Base-by-base conservation (phyloP, 2,888 invertebrate species). In the Lithophane socia region DNA sequence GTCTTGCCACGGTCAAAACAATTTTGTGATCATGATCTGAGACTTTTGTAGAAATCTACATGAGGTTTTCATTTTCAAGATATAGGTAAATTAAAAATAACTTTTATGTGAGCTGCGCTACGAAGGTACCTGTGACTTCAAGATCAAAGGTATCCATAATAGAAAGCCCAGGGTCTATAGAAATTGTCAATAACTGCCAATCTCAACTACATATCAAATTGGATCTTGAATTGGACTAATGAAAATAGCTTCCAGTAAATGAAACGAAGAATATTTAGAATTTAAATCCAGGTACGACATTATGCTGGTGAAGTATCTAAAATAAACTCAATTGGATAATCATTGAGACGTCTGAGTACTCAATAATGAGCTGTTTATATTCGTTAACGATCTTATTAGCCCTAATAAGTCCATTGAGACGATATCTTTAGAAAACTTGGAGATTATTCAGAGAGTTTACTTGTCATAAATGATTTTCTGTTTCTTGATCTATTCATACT, bases 321-420 rank as follows among this genome's bases (percentile, higher is more conserved):
- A 70, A 75, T 67, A 44, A 52, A 24, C 7, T 60, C 63, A 69
- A 65, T 79, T 61, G 37, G 61, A 49, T 63, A 69, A 82, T 76
- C 73, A 70, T 61, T 47, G 58, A 69, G 52, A 56, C 16, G 76
- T 76, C 72, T 71, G 60, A 69, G 67, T 49, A 71, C 64, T 60
- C 24, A 37, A 29, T 73, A 74, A 73, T 58, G 47, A 82, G 37
- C 54, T 69, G 44, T 74, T 72, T 77, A 56, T 69, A 18, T 77
- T 82, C 24, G 67, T n/a, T 44, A 64, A 8, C 65, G 58, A 76
- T 63, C 60, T 70, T 60, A 76, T 84, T 83, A 60, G n/a, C 7
- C 47, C 0, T 67, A 67, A 84, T 29, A 68, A 70, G 66, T 73
- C 67, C 47, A 71, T 75, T 77, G 65, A 82, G 66, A 60, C 13